Conservation (phyloP, 1,140 invertebrate species). For the Drosophila lini region DNA sequence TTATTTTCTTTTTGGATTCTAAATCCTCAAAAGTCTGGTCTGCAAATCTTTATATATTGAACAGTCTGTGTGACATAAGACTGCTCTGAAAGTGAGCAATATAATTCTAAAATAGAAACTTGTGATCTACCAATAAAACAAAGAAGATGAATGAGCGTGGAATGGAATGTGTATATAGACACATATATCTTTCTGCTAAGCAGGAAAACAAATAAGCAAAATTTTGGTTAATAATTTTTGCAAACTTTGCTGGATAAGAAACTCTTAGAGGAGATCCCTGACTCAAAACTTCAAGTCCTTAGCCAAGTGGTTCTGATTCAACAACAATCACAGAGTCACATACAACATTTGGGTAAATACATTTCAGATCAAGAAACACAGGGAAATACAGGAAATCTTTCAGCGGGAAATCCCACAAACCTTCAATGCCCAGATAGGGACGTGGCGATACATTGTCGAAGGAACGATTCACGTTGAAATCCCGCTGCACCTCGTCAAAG, state of each 20-base stretch:
- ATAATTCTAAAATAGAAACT: slow-evolving; percentile 38
- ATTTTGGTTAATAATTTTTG: not conserved
- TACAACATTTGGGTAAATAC: not conserved
- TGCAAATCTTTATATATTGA: not conserved
- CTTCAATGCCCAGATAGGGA: slow-evolving; percentile 75
- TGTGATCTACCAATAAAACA: slow-evolving; percentile 19
- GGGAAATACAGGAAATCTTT: slow-evolving; percentile 1
- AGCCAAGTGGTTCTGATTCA: not conserved
- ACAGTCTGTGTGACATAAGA: slow-evolving; percentile 34
- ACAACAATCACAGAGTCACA: slow-evolving; percentile 10
- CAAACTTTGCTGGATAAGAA: not conserved
- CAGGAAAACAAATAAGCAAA: not conserved
- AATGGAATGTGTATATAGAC: slow-evolving; percentile 1
- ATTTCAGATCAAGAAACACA: not conserved
- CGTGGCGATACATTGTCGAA: slow-evolving; percentile 82
- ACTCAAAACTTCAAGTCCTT: not conserved
- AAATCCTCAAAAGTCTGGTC: slow-evolving; percentile 1
- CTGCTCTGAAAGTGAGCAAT: slow-evolving; percentile 23
- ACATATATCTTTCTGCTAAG: not conserved
- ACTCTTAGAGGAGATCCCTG: not conserved
- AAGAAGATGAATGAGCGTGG: slow-evolving; percentile 2
- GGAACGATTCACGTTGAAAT: slow-evolving; percentile 63
- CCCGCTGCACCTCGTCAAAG: slow-evolving; percentile 54
- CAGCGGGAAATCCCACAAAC: slow-evolving; percentile 47
- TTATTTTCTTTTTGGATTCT: not conserved